Percentiles rank a stretch among this genome's conserved stretches.
phyloP scores from a whole-genome alignment of 2,113 vertebrate genomes.

The Nematolebias whitei region DNA sequence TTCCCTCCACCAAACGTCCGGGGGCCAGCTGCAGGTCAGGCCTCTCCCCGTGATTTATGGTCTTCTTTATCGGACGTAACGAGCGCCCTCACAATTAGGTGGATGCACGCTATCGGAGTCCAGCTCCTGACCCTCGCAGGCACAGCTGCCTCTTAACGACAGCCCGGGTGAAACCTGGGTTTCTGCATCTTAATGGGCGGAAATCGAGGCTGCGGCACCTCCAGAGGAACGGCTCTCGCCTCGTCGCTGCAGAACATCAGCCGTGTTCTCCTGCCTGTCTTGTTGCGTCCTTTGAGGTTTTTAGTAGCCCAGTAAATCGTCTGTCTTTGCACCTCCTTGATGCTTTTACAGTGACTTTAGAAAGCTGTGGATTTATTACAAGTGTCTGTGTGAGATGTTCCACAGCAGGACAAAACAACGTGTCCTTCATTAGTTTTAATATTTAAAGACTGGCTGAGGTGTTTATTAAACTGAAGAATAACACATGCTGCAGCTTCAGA shows the following conservation, averaged over 20 bases:
- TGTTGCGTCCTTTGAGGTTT: constrained; percentile 60
- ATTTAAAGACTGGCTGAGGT: too few species aligned
- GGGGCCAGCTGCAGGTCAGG: constrained; percentile 68
- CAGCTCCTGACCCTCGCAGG: constrained; percentile 62
- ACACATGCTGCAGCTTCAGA: too few species aligned
- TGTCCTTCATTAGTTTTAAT: too few species aligned
- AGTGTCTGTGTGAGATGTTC: not conserved
- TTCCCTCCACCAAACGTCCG: constrained; percentile 57
- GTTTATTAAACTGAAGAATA: too few species aligned
- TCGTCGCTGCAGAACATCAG: constrained; percentile 29
- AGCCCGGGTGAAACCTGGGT: constrained; percentile 35
- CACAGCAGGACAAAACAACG: too few species aligned
- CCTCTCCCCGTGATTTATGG: constrained; percentile 77
- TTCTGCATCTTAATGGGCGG: constrained; percentile 75
- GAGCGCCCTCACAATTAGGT: constrained; percentile 79
- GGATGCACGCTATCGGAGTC: constrained; percentile 64
- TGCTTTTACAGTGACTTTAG: constrained; percentile 31
- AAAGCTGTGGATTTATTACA: constrained; percentile 17
- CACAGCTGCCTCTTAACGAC: constrained; percentile 75
- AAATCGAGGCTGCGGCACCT: constrained; percentile 61
- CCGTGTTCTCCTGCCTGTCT: constrained; percentile 23
- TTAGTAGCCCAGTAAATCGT: constrained; percentile 57
- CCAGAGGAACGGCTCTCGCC: constrained; percentile 50
- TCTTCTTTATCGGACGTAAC: constrained; percentile 78
- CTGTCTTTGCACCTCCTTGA: constrained; percentile 35